These are phyloP conservation scores for Eutrigla gurnardus DNA, from an alignment of 2,797 vertebrate species.

Conservation along the genomic window DNA sequence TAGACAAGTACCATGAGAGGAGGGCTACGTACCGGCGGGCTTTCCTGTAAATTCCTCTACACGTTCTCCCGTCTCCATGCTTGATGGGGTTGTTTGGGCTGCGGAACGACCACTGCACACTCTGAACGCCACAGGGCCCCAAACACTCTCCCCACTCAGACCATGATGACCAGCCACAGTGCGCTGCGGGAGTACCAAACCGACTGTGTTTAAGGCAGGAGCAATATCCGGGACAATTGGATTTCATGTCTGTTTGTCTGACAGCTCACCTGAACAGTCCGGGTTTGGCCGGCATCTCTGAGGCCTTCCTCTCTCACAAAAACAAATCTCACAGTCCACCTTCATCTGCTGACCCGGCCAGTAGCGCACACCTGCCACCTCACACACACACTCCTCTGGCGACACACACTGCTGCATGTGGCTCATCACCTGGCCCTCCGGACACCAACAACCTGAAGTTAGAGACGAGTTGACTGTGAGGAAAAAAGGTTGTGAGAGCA, in stretches of 20 bases:
- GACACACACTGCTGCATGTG: constrained; percentile 80
- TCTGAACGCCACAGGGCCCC: constrained; percentile 90
- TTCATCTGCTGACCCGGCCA: constrained; percentile 87
- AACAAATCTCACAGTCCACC: constrained; percentile 87
- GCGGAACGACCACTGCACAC: constrained; percentile 95
- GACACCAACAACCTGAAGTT: constrained; percentile 91
- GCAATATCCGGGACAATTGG: not conserved
- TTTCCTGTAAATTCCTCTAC: constrained; percentile 91
- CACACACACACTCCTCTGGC: constrained; percentile 86
- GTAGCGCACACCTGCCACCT: constrained; percentile 80
- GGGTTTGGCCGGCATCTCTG: constrained; percentile 85
- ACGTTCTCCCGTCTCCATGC: constrained; percentile 82
- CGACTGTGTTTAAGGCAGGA: not conserved
- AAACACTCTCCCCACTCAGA: constrained; percentile 92
- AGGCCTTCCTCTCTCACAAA: constrained; percentile 86
- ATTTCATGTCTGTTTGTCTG: not conserved
- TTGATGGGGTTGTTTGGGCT: constrained; percentile 91
- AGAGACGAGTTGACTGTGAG: not conserved
- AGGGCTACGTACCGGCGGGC: constrained; percentile 86
- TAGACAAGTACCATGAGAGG: not conserved
- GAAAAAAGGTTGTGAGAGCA: not conserved
- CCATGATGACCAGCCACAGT: constrained; percentile 94
- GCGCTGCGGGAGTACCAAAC: constrained; percentile 76
- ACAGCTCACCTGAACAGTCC: constrained; percentile 85
- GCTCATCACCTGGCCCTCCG: constrained; percentile 85